Percentiles rank a stretch among this genome's conserved stretches.
Conservation (phyloP, 2,113 vertebrate genomes). For the Porphyrio hochstetteri region DNA sequence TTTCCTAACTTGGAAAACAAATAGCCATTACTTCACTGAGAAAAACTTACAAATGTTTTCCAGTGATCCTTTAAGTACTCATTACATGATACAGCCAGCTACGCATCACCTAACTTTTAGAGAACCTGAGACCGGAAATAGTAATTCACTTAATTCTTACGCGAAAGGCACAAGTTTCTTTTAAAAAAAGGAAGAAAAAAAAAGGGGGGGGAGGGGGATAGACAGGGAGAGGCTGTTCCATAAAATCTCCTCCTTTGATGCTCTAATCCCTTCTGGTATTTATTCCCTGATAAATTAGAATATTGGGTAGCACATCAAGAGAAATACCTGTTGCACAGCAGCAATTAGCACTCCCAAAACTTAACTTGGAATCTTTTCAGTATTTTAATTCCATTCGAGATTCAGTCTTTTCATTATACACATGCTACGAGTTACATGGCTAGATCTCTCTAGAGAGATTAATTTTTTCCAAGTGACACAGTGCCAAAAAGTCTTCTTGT, state of each 20-base stretch:
- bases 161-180: background rate
- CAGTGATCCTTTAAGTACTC: background rate
- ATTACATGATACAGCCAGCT: background rate
- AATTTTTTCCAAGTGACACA: constrained; percentile 15
- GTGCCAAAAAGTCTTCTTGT: constrained; percentile 39
- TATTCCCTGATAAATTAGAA: constrained; percentile 34
- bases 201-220: fast-evolving
- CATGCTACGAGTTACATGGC: background rate
- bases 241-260: background rate
- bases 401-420: background rate
- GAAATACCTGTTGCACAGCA: constrained; percentile 17
- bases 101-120: background rate
- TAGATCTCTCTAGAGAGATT: background rate
- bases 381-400: constrained; percentile 28
- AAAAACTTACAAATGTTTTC: background rate
- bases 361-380: background rate
- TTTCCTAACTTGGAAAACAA: background rate
- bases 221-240: background rate
- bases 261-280: background rate
- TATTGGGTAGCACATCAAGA: background rate
- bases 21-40: background rate
- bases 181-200: background rate
- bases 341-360: constrained; percentile 13
- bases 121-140: background rate
- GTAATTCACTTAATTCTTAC: background rate